Percentiles rank a stretch among this genome's conserved stretches.
phyloP scores from a whole-genome alignment of 2,113 vertebrate species.

The Amphiprion ocellaris region DNA sequence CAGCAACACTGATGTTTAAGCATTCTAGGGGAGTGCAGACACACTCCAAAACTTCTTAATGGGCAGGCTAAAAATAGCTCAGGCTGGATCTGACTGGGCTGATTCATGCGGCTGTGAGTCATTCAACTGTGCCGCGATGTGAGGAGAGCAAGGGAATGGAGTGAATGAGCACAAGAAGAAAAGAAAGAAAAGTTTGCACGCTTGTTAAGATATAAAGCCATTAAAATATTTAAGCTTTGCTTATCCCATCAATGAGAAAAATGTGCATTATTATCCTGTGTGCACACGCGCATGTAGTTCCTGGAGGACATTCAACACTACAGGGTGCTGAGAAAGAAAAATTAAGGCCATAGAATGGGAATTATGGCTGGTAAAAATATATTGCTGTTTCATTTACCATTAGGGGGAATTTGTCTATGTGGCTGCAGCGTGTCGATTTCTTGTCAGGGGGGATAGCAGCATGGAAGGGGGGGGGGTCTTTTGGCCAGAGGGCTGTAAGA shows the following conservation, averaged over 20 bases:
- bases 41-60: conserved; percentile 84
- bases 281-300: neutral
- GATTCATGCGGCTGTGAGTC: conserved; percentile 83
- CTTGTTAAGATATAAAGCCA: conserved; percentile 53
- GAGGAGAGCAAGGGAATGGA: conserved; percentile 60
- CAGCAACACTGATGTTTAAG: conserved; percentile 78
- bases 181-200: conserved; percentile 56
- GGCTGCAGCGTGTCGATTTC: neutral
- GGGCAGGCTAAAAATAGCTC: conserved; percentile 81
- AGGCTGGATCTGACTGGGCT: conserved; percentile 75
- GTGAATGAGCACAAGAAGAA: conserved; percentile 45
- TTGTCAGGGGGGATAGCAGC: neutral
- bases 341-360: conserved; percentile 27
- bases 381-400: conserved; percentile 6
- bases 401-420: conserved; percentile 14
- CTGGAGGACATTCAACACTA: conserved; percentile 29
- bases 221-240: conserved; percentile 32
- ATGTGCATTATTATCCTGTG: conserved; percentile 3
- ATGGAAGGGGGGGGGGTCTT: conserved; percentile 8
- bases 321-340: conserved; percentile 31
- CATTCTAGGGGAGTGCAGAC: conserved; percentile 80
- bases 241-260: conserved; percentile 40
- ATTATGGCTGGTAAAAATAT: conserved; percentile 3
- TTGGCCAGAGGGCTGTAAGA: conserved; percentile 16
- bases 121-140: conserved; percentile 74